Percentiles rank a stretch among this genome's conserved stretches.
These are phyloP conservation scores for Criorhina ranunculi DNA, from an alignment of 2,888 invertebrate genomes.

Conservation along the genomic window DNA sequence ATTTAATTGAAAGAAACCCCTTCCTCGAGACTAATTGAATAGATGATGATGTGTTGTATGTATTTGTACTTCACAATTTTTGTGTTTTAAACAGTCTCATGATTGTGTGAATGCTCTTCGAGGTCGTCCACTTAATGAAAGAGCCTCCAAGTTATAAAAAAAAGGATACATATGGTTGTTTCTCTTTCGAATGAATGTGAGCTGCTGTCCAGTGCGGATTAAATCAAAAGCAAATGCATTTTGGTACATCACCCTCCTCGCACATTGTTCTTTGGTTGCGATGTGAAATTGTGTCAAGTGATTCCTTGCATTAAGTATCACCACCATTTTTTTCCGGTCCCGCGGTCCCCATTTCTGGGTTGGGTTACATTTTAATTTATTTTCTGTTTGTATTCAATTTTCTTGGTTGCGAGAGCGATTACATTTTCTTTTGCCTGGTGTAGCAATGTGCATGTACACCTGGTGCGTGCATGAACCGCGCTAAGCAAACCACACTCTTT, in stretches of 20 bases:
- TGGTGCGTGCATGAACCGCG: conserved; percentile 42
- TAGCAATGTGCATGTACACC: conserved; percentile 35
- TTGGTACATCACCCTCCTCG: conserved; percentile 19
- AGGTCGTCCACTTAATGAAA: conserved; percentile 1
- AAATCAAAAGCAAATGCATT: conserved; percentile 26
- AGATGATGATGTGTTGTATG: conserved; percentile 12
- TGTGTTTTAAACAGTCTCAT: not conserved
- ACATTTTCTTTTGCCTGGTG: conserved; percentile 39
- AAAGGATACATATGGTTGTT: not conserved
- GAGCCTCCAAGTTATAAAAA: conserved; percentile 23
- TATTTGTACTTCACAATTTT: conserved; percentile 11
- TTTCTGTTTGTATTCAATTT: conserved; percentile 29
- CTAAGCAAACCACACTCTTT: not conserved
- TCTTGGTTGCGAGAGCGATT: conserved; percentile 30
- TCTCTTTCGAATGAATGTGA: conserved; percentile 10
- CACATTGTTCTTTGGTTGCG: conserved; percentile 34
- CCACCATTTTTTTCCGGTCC: conserved; percentile 7
- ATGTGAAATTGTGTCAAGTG: conserved; percentile 70
- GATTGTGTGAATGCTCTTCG: not conserved
- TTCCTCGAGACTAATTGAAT: conserved; percentile 34
- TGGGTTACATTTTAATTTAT: conserved; percentile 27
- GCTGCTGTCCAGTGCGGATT: conserved; percentile 29
- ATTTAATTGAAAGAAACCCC: conserved; percentile 36
- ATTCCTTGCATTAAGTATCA: conserved; percentile 64
- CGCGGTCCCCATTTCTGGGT: not conserved